Conservation (phyloP, 2,888 invertebrate genomes). For the Agrochola lychnidis region DNA sequence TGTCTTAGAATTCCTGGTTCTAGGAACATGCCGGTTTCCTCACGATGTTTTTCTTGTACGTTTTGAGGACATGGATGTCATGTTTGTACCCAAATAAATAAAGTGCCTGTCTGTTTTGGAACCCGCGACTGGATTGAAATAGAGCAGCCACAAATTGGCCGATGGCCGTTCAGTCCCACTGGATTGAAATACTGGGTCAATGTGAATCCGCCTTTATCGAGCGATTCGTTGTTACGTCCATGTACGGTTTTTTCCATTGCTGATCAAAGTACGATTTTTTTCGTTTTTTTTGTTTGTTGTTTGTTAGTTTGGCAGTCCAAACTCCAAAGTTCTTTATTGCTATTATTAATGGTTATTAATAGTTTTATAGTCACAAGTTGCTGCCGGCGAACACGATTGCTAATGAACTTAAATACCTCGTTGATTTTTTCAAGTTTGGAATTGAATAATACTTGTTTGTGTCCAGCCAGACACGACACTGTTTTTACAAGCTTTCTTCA, state of each 20-base stretch:
- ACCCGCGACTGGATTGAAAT: background rate
- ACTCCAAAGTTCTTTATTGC: background rate
- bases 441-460: background rate
- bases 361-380: background rate
- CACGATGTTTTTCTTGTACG: no score
- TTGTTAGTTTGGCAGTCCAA: background rate
- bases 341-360: conserved; percentile 6
- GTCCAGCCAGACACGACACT: no score
- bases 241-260: background rate
- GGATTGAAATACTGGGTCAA: background rate
- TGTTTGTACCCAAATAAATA: no score
- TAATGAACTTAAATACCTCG: background rate
- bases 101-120: no score
- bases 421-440: background rate
- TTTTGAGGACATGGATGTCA: no score
- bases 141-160: background rate
- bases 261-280: conserved; percentile 7
- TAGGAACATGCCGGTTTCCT: no score
- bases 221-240: background rate
- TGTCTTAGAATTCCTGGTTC: no score
- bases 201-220: conserved; percentile 1
- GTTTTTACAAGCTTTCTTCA: no score
- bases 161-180: background rate
- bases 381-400: background rate
- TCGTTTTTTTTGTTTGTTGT: no score